Evolutionary conservation across 2,797 vertebrate genomes (phyloP).

Genomic region (Alcedo atthis): DNA sequence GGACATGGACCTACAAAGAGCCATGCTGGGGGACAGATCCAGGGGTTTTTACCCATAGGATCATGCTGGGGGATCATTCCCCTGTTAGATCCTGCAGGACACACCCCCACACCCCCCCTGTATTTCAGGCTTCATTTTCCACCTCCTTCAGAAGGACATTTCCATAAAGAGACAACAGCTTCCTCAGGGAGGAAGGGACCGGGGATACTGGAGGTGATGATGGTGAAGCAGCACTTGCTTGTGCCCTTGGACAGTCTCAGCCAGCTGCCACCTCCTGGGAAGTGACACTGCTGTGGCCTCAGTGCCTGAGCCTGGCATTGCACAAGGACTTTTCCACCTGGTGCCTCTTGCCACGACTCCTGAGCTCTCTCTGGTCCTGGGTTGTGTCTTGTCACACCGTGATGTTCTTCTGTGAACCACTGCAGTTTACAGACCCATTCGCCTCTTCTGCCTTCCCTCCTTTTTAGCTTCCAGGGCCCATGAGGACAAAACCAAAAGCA

Average conservation of each 20-base stretch:
- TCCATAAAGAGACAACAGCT: background rate
- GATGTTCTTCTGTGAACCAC: slow-evolving; percentile 16
- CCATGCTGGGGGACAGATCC: background rate
- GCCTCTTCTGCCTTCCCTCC: background rate
- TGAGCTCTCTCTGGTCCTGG: background rate
- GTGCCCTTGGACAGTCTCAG: fast-evolving
- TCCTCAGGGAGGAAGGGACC: background rate
- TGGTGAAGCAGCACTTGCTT: fast-evolving
- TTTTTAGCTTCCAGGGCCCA: background rate
- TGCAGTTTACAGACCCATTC: slow-evolving; percentile 45
- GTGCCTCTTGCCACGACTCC: background rate
- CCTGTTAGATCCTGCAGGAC: background rate
- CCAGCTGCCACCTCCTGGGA: background rate
- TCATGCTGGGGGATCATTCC: background rate
- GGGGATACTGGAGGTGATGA: background rate
- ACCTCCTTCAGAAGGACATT: background rate
- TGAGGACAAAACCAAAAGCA: fast-evolving
- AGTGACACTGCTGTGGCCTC: background rate
- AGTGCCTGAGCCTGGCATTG: background rate
- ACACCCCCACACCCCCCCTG: fast-evolving
- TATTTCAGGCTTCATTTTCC: background rate
- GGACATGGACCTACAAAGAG: background rate
- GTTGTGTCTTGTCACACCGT: background rate
- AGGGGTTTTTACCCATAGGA: background rate
- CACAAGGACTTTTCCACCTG: fast-evolving